Conservation (phyloP, 2,888 invertebrate genomes). For the Acronicta alni region DNA sequence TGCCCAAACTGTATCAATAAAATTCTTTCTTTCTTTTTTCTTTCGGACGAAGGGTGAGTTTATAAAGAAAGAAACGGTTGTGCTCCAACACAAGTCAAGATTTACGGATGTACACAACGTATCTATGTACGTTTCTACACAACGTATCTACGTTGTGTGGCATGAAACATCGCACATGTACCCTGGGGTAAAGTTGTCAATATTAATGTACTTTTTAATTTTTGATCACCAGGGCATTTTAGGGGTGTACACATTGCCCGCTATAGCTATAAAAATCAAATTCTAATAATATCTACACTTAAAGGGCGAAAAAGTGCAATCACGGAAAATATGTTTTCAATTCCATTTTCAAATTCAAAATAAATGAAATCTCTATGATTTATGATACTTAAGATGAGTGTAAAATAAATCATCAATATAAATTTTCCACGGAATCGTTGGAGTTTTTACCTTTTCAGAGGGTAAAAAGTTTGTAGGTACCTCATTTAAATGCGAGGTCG, state of each 20-base stretch:
- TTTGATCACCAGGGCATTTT: constrained; percentile 19
- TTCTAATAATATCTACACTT: too few relatives aligned
- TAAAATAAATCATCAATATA: constrained; percentile 45
- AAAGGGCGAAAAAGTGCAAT: too few relatives aligned
- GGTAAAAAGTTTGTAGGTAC: constrained; percentile 31
- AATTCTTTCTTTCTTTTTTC: too few relatives aligned
- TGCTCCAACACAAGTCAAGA: too few relatives aligned
- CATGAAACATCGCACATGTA: constrained; percentile 18
- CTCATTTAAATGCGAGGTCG: constrained; percentile 47
- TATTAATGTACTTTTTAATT: constrained; percentile 39
- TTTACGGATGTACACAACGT: too few relatives aligned
- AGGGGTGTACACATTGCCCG: constrained; percentile 10
- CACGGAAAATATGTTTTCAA: constrained; percentile 5
- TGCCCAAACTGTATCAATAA: too few relatives aligned
- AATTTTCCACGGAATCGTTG: constrained; percentile 23
- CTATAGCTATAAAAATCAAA: not conserved
- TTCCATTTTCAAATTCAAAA: constrained; percentile 14
- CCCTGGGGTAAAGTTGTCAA: constrained; percentile 27
- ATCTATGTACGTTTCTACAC: too few relatives aligned
- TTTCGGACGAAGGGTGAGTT: too few relatives aligned
- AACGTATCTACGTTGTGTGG: too few relatives aligned
- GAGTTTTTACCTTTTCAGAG: constrained; percentile 20
- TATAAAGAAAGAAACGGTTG: too few relatives aligned
- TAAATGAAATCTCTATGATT: constrained; percentile 27
- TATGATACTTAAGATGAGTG: constrained; percentile 13